Evolutionary conservation across 2,888 invertebrate genomes (phyloP).

Genomic region (Omphaloscelis lunosa): DNA sequence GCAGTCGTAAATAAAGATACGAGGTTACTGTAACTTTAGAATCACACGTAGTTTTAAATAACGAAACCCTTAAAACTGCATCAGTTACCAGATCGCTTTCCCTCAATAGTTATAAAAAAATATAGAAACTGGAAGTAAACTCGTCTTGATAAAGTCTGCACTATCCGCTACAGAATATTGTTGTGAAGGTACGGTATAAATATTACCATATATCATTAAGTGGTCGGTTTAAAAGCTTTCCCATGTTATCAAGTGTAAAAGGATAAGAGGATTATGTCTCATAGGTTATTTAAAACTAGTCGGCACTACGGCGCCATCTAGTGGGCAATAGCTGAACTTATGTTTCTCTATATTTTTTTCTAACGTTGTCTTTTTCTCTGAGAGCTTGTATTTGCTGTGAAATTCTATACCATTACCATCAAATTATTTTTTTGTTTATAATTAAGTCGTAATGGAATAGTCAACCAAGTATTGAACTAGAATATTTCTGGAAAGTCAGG

Average conservation of each 20-base stretch:
- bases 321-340: constrained; percentile 36
- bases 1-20: constrained; percentile 12
- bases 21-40: neutral
- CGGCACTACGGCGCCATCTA: constrained; percentile 56
- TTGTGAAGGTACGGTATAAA: constrained; percentile 11
- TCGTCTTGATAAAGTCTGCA: neutral
- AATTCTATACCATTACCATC: neutral
- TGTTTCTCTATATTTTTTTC: neutral
- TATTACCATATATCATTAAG: constrained; percentile 29
- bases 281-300: constrained; percentile 8
- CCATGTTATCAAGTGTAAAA: constrained; percentile 40
- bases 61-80: neutral
- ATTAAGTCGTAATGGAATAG: neutral
- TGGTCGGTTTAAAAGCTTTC: constrained; percentile 54
- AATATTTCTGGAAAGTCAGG: neutral
- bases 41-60: neutral
- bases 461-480: neutral
- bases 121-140: neutral
- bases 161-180: neutral
- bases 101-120: neutral
- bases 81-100: neutral
- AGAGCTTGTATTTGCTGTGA: neutral
- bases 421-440: neutral
- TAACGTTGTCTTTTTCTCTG: neutral
- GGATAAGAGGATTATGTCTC: constrained; percentile 43